Base-by-base conservation (phyloP, 2,797 vertebrate genomes). In the Euthynnus affinis region DNA sequence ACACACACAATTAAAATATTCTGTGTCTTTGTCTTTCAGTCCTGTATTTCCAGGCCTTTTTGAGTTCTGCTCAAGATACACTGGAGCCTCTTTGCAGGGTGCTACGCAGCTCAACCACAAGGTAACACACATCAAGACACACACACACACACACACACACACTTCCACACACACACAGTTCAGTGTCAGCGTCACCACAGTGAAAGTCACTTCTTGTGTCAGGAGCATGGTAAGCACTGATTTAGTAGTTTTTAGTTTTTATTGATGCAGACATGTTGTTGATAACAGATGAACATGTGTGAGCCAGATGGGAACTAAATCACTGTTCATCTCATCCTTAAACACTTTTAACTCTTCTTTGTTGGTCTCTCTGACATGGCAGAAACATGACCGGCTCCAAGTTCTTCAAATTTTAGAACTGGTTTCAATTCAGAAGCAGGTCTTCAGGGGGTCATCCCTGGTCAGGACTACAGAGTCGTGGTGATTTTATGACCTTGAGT, bases 21-120 rank as follows among this genome's bases (percentile, higher is more conserved):
- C 51, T 55, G 5, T 62, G 4, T 65, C 1, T 69, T 15, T 81
- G 56, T 81, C 18, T 85, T 56, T 80, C 83, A 99, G 98, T 91
- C 98, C 98, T 0, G 98, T 99, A 79, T 99, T 99, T 88, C 98
- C 98, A 42, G 98, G 98, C 52, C 95, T 99, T 25, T 99, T 99
- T 87, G 98, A 99, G 74, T 99, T 99, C 87, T 99, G 98, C 73
- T 99, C 98, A 74, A 96, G 98, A 79, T 99, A 99, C 83, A 99
- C 98, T 0, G 98, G 98, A 9, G 98, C 98, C 10, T 99, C 98
- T 40, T 93, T 99, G 71, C 98, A 99, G 77, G 98, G 98, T 93
- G 98, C 98, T 6, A 99, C 98, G 1, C 98, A 99, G 77, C 95
- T 99, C 85, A 99, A 99, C 91, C 99, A 99, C 90, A 99, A 99